Evolutionary conservation across 2,888 invertebrate species (phyloP).

Genomic region (Cerastis rubricosa): DNA sequence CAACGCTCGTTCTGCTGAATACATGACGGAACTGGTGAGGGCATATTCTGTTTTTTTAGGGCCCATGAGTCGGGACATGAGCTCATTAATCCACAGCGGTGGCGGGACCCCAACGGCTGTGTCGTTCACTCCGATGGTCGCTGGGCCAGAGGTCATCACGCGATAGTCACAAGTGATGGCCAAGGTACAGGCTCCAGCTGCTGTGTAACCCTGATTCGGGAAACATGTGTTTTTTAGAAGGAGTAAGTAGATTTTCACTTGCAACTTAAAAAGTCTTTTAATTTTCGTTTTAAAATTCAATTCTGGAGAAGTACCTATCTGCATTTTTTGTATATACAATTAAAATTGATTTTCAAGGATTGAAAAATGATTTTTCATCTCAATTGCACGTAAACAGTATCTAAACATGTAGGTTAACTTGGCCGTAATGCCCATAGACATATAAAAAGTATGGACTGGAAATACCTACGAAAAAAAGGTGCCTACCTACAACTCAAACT

Average conservation of each 20-base stretch:
- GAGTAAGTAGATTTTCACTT: too few species aligned
- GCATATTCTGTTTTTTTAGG: constrained; percentile 92
- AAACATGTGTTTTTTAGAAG: too few species aligned
- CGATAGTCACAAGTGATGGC: constrained; percentile 92
- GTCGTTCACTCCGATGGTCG: constrained; percentile 94
- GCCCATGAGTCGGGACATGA: constrained; percentile 90
- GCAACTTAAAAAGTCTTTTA: too few species aligned
- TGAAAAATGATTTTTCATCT: too few species aligned
- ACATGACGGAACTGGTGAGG: constrained; percentile 92
- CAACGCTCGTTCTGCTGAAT: constrained; percentile 92
- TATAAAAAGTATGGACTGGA: too few species aligned
- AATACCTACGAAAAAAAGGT: too few species aligned
- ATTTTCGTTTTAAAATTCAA: neutral
- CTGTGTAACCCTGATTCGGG: constrained; percentile 80
- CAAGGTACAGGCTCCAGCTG: constrained; percentile 91
- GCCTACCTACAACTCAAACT: too few species aligned
- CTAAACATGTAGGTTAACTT: too few species aligned
- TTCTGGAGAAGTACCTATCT: neutral
- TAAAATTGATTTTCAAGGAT: neutral
- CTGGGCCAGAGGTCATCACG: constrained; percentile 85
- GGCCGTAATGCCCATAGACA: too few species aligned
- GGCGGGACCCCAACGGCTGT: constrained; percentile 93
- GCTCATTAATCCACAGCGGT: constrained; percentile 91
- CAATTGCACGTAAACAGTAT: too few species aligned
- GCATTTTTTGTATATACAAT: neutral